Evolutionary conservation across 2,797 vertebrate genomes (phyloP).

Genomic region (Acridotheres tristis): DNA sequence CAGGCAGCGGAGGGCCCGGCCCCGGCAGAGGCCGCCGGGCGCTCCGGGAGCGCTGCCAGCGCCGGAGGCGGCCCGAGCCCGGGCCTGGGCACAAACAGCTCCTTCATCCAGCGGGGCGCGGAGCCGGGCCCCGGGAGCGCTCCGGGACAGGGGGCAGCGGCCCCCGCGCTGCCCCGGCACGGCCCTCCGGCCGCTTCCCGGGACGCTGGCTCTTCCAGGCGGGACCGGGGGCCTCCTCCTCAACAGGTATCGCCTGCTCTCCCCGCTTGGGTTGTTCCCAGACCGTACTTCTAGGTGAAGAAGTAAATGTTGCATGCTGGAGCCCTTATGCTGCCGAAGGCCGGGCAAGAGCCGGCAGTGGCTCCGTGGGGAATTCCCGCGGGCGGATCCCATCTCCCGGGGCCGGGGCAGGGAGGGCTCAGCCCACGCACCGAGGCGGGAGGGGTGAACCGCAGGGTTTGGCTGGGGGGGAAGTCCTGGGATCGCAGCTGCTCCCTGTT

Average conservation of each 20-base stretch:
- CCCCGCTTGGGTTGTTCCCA: neutral
- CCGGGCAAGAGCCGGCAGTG: neutral
- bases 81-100: neutral
- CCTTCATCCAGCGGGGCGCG: neutral
- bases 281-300: neutral
- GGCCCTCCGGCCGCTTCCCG: neutral
- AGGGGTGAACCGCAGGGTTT: neutral
- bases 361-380: neutral
- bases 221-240: neutral
- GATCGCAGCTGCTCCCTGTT: neutral
- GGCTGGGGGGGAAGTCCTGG: neutral
- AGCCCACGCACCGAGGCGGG: rapidly evolving
- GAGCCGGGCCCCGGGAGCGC: neutral
- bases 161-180: neutral
- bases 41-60: neutral
- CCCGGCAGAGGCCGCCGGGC: neutral
- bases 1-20: neutral
- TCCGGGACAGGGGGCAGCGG: neutral
- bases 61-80: neutral
- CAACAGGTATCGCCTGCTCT: constrained; percentile 24
- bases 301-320: neutral
- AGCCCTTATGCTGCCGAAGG: neutral
- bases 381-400: neutral
- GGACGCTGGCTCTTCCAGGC: neutral
- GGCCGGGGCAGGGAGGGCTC: neutral